Base-by-base conservation (phyloP, 1,140 invertebrate genomes). In the Patella vulgata region DNA sequence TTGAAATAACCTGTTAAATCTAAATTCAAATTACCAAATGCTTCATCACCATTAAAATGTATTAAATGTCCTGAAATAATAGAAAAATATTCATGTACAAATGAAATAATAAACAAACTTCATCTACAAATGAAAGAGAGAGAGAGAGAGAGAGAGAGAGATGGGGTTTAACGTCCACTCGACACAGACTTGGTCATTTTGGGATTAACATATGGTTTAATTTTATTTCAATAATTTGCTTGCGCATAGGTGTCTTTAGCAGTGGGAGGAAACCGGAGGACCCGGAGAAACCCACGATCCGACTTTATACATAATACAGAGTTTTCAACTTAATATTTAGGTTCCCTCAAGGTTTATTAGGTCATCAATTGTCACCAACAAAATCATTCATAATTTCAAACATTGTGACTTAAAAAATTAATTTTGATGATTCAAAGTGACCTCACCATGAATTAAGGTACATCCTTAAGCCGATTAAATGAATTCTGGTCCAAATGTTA, bases 51-150 rank as follows among this genome's bases (percentile, higher is more conserved):
- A 52, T 66, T 44, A 55, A 74, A 74, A 40, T 76, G 74, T 31
- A 78, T 76, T 42, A 78, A 44, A 40, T 78, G 76, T 47, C 70
- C 76, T 78, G 55, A 12, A 61, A 39, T 46, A 42, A 58, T 27
- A 52, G 17, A 25, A 42, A 55, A 43, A 36, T 31, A 14, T 30
- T 51, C 3, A 1, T 25, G 6, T 3, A 12, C 19, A 40, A 44
- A 51, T 46, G 19, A 28, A 46, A 19, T 53, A 27, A 43, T 30
- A 12, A 28, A 28, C 3, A 3, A 30, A 40, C 23, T 44, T 52
- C 36, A 42, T 19, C 17, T 2, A 47, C 12, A 14, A 44, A 17
- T n/a, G 4, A 19, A 28, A n/a, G n/a, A n/a, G n/a, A n/a, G n/a
- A n/a, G n/a, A n/a, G n/a, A n/a, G n/a, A n/a, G n/a, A n/a, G n/a